Percentiles rank a stretch among this genome's conserved stretches.
These are phyloP conservation scores for Agrotis ipsilon DNA, from an alignment of 2,888 invertebrate genomes.

Conservation along the genomic window DNA sequence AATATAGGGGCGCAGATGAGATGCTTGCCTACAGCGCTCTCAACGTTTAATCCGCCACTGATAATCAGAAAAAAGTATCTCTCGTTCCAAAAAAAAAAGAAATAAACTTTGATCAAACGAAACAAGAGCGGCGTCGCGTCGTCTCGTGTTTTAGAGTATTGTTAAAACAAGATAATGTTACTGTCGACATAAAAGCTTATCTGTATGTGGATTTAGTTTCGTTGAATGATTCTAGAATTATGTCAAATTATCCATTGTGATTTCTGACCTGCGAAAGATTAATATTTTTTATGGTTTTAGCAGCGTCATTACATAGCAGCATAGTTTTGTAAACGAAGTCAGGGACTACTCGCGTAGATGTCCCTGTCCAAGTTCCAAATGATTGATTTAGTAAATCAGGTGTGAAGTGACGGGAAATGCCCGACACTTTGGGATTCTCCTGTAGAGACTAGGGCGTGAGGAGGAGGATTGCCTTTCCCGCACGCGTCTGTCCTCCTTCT, in stretches of 20 bases:
- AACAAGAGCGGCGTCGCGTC: background rate
- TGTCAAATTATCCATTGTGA: background rate
- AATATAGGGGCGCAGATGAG: too few species aligned
- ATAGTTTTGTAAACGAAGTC: background rate
- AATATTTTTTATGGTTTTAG: background rate
- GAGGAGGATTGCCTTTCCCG: too few species aligned
- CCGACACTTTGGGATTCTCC: too few species aligned
- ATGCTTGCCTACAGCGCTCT: too few species aligned
- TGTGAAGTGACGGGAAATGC: too few species aligned
- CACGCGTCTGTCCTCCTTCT: too few species aligned
- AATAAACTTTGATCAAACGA: background rate
- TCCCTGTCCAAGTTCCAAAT: background rate
- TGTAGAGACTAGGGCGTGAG: too few species aligned
- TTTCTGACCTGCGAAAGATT: background rate
- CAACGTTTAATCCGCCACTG: too few species aligned
- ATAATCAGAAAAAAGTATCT: background rate
- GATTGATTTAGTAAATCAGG: background rate
- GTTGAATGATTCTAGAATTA: background rate
- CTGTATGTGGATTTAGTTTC: conserved; percentile 6
- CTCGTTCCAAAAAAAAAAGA: background rate
- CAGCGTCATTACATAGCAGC: background rate
- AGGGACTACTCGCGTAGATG: background rate
- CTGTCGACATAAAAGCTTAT: background rate
- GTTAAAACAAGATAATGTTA: conserved; percentile 1
- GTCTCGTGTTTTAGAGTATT: background rate